Percentiles rank a stretch among this genome's conserved stretches.
These are phyloP conservation scores for Cyanoramphus novaezelandiae DNA, from an alignment of 2,113 vertebrate species.

Conservation along the genomic window DNA sequence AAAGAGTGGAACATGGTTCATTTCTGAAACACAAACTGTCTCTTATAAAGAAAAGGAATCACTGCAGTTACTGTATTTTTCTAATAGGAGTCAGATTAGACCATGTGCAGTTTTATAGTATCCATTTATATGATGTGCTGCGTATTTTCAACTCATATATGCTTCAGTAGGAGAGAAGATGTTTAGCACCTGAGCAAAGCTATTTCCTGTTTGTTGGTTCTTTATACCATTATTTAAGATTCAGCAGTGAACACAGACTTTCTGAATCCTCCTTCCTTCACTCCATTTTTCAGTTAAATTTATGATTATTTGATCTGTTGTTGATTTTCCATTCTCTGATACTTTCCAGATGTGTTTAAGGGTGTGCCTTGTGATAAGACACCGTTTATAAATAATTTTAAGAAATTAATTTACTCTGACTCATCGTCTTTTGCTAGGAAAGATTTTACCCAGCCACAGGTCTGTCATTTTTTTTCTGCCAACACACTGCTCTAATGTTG, in stretches of 20 bases:
- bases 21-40: background rate
- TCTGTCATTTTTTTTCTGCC: background rate
- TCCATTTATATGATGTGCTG: background rate
- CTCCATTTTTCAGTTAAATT: background rate
- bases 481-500: background rate
- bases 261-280: background rate
- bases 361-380: background rate
- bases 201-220: background rate
- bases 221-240: background rate
- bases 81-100: background rate
- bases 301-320: background rate
- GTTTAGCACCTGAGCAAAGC: background rate
- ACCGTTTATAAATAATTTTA: background rate
- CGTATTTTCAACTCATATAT: background rate
- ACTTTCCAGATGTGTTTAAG: conserved; percentile 1
- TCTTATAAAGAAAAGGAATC: background rate
- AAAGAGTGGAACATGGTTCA: background rate
- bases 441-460: background rate
- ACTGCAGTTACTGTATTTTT: background rate
- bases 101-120: background rate
- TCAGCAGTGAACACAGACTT: background rate
- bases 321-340: background rate
- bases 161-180: background rate
- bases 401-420: background rate
- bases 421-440: background rate